A percentile compares a stretch with the other conserved stretches of the same genome.
phyloP scores from a whole-genome alignment of 2,888 invertebrate species.

The Hydraecia micacea region DNA sequence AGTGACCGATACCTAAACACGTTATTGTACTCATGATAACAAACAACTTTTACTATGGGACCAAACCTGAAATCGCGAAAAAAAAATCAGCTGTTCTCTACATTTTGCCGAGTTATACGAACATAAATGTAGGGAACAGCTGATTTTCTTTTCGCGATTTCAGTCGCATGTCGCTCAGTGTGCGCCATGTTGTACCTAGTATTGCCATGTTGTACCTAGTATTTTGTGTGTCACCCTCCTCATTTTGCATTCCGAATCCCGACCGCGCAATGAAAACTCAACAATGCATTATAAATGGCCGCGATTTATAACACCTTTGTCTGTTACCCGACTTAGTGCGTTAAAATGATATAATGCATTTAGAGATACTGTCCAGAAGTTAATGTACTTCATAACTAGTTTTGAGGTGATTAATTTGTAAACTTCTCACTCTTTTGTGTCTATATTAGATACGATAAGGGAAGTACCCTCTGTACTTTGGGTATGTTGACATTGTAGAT shows the following conservation, averaged over 20 bases:
- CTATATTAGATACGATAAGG: background rate
- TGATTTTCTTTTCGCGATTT: no score
- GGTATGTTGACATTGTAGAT: background rate
- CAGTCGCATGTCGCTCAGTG: background rate
- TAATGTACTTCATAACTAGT: constrained; percentile 78
- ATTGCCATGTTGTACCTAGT: background rate
- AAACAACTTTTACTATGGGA: no score
- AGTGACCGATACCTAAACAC: no score
- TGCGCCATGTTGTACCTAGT: background rate
- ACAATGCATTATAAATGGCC: constrained; percentile 65
- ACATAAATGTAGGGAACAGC: no score
- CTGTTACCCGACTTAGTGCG: constrained; percentile 43
- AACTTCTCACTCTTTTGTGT: constrained; percentile 33
- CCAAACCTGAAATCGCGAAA: no score
- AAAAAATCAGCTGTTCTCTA: no score
- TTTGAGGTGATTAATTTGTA: constrained; percentile 47
- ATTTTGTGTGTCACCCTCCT: constrained; percentile 17
- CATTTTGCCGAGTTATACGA: no score
- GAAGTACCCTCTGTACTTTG: background rate
- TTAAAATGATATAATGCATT: constrained; percentile 71
- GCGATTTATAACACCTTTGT: constrained; percentile 75
- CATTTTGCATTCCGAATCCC: background rate
- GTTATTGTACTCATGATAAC: no score
- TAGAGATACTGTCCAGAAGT: constrained; percentile 77
- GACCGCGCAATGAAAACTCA: constrained; percentile 46